Percentiles rank a stretch among this genome's conserved stretches.
Evolutionary conservation across 2,113 vertebrate genomes (phyloP).

Genomic region (Prunella himalayana): DNA sequence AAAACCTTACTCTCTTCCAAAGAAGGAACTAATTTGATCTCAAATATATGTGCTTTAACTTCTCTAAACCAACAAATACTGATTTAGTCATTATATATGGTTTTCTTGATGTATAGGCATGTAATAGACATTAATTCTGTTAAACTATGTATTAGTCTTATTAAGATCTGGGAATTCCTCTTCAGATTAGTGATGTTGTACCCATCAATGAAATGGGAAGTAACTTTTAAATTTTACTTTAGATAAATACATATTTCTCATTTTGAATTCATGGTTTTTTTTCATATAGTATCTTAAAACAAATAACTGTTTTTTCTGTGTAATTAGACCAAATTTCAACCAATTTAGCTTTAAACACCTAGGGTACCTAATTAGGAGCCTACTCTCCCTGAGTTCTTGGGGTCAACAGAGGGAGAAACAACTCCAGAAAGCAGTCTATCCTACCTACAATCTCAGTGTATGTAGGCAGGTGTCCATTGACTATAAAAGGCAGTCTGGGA

Average conservation of each 20-base stretch:
- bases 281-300: not conserved
- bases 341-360: not conserved
- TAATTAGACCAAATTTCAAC: not conserved
- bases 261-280: not conserved
- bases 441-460: not conserved
- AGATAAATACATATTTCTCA: not conserved
- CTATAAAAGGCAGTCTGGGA: not conserved
- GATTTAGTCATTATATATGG: not conserved
- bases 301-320: not conserved
- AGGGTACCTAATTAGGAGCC: not conserved
- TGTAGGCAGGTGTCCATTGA: not conserved
- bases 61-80: constrained; percentile 28
- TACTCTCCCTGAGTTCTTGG: not conserved
- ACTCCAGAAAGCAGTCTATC: not conserved
- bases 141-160: not conserved
- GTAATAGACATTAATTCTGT: not conserved
- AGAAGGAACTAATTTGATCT: not conserved
- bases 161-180: not conserved
- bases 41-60: constrained; percentile 6
- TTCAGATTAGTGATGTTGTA: not conserved
- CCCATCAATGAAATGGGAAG: not conserved
- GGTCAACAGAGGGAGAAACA: not conserved
- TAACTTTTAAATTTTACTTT: not conserved
- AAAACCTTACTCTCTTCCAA: not conserved
- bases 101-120: not conserved